A percentile compares a stretch with the other conserved stretches of the same genome.
These are phyloP conservation scores for Onthophagus taurus DNA, from an alignment of 1,140 invertebrate genomes.

Conservation along the genomic window DNA sequence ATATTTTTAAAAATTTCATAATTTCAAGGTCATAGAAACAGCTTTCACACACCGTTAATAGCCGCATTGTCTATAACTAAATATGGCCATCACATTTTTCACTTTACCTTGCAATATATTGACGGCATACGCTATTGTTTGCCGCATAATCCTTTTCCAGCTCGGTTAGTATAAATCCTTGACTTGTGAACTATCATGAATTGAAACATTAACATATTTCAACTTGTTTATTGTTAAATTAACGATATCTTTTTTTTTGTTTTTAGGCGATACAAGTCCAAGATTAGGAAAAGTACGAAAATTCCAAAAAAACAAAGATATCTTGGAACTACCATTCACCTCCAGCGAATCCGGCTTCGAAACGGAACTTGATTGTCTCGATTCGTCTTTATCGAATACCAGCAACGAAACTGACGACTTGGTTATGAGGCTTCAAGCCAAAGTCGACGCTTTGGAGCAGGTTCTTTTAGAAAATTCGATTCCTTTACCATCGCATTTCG, in stretches of 20 bases:
- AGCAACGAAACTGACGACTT: constrained; percentile 23
- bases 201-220: background rate
- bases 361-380: constrained; percentile 33
- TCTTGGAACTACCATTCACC: constrained; percentile 36
- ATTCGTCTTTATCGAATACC: constrained; percentile 28
- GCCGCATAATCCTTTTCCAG: too few species aligned
- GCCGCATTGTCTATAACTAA: too few species aligned
- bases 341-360: constrained; percentile 38
- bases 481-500: constrained; percentile 20
- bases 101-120: too few species aligned
- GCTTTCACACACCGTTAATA: too few species aligned
- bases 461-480: constrained; percentile 30
- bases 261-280: constrained; percentile 39
- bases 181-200: too few species aligned
- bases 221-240: too few species aligned
- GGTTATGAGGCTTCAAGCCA: constrained; percentile 25
- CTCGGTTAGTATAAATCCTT: too few species aligned
- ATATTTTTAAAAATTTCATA: too few species aligned
- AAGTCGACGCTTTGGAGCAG: constrained; percentile 29
- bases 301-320: constrained; percentile 32
- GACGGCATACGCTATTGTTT: too few species aligned
- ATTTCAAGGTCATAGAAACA: too few species aligned
- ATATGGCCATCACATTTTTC: too few species aligned
- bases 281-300: constrained; percentile 46
- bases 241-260: background rate